phyloP scores from a whole-genome alignment of 2,797 vertebrate species.

The Vireo griseus region DNA sequence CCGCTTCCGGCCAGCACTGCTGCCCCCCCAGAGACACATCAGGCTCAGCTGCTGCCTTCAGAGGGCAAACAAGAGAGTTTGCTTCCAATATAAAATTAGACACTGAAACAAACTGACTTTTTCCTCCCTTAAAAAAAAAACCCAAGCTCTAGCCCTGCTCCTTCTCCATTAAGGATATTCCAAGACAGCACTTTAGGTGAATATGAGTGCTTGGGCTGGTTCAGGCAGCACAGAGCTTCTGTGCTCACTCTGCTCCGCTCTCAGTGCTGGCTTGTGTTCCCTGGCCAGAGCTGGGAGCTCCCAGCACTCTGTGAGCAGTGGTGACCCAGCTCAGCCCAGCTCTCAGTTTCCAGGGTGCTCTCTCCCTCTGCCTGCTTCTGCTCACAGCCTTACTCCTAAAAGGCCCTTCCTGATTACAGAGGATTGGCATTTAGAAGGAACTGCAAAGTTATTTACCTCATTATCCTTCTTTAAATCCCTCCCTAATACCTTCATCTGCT shows the following conservation, averaged over 20 bases:
- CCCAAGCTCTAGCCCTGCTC: neutral
- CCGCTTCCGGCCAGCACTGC: neutral
- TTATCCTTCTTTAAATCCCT: neutral
- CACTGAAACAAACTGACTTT: neutral
- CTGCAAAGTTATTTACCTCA: neutral
- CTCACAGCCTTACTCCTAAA: neutral
- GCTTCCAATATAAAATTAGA: neutral
- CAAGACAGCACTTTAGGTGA: neutral
- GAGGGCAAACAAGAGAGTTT: neutral
- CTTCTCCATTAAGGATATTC: neutral
- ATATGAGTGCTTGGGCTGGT: neutral
- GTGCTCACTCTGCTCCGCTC: neutral
- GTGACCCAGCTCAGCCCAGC: neutral
- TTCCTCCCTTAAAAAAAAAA: accelerated
- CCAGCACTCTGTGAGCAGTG: accelerated
- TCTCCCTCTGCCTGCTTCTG: neutral
- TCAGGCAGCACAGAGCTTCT: neutral
- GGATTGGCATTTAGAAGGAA: neutral
- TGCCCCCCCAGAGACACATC: constrained; percentile 17
- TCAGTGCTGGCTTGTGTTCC: neutral
- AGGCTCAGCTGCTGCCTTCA: neutral
- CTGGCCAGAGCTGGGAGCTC: neutral
- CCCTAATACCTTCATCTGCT: neutral
- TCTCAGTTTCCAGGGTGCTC: neutral
- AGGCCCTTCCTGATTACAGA: neutral